These are phyloP conservation scores for Macaca nemestrina DNA, from an alignment of 2,113 vertebrate species.

Conservation along the genomic window DNA sequence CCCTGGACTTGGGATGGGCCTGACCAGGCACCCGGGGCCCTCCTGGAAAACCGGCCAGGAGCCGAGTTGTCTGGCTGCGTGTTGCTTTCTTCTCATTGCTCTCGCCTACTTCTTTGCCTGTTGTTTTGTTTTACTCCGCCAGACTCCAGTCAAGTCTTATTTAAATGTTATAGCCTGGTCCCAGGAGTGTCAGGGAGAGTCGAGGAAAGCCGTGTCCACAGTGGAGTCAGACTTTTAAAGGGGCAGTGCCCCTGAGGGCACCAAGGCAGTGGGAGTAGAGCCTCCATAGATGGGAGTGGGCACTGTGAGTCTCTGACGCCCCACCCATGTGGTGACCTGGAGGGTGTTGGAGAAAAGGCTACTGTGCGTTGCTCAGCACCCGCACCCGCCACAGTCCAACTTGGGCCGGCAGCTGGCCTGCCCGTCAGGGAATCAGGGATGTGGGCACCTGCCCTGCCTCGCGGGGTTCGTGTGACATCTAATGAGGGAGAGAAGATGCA, in stretches of 20 bases:
- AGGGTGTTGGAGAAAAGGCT: background rate
- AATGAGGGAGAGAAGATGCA: slow-evolving; percentile 46
- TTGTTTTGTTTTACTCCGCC: background rate
- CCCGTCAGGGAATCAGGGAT: background rate
- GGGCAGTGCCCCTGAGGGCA: background rate
- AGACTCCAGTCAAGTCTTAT: background rate
- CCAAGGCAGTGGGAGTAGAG: accelerated
- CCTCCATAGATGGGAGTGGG: background rate
- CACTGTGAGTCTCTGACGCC: too few species aligned
- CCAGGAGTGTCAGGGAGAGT: background rate
- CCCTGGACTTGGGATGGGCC: background rate
- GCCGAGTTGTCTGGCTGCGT: background rate
- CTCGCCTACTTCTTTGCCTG: background rate
- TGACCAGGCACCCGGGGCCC: accelerated
- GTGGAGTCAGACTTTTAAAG: background rate
- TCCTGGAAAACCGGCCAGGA: background rate
- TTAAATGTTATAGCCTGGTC: background rate
- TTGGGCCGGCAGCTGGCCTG: background rate
- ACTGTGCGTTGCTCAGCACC: background rate
- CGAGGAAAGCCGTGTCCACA: background rate
- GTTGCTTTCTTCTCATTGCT: background rate
- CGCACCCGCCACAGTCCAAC: accelerated
- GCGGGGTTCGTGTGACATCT: background rate
- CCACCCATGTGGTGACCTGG: background rate
- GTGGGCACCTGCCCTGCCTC: background rate